phyloP scores from a whole-genome alignment of 1,140 invertebrate genomes.

The Calephelis nemesis region DNA sequence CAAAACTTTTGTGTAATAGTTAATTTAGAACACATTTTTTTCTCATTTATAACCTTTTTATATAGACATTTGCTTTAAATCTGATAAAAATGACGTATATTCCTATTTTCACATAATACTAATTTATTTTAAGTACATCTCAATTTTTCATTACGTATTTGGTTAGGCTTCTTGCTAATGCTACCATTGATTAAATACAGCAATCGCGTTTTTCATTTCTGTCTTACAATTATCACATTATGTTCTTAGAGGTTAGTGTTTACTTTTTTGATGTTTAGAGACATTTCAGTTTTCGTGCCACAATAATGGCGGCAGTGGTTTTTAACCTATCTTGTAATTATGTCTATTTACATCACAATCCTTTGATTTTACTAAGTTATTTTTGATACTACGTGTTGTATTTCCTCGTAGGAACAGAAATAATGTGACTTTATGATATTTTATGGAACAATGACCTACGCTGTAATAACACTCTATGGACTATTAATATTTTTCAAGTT shows the following conservation, averaged over 20 bases:
- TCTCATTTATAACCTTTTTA: slow-evolving; percentile 12
- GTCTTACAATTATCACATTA: neutral
- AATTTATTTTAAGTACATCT: slow-evolving; percentile 55
- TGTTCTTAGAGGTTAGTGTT: slow-evolving; percentile 64
- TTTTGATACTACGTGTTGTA: slow-evolving; percentile 57
- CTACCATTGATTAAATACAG: neutral
- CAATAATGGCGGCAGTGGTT: slow-evolving; percentile 77
- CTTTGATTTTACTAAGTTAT: slow-evolving; percentile 42
- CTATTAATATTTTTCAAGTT: slow-evolving; percentile 70
- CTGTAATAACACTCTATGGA: slow-evolving; percentile 64
- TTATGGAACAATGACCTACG: slow-evolving; percentile 75
- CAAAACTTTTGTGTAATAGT: slow-evolving; percentile 59
- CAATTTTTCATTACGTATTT: slow-evolving; percentile 34
- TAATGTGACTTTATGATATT: slow-evolving; percentile 64
- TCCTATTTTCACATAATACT: slow-evolving; percentile 56
- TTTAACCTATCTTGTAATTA: slow-evolving; percentile 73
- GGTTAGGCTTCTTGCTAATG: slow-evolving; percentile 42
- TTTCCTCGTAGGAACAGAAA: slow-evolving; percentile 66
- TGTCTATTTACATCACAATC: slow-evolving; percentile 42
- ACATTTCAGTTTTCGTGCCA: slow-evolving; percentile 73
- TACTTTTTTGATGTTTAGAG: slow-evolving; percentile 77
- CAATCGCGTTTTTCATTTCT: neutral
- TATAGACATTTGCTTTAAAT: slow-evolving; percentile 31
- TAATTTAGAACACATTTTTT: neutral
- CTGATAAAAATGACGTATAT: slow-evolving; percentile 23